Evolutionary conservation across 64 coral and sea anemone genomes (phyloP), one percentile per base, ranked within the genome.

Genomic region (Hydrozoanthus tunicans): DNA sequence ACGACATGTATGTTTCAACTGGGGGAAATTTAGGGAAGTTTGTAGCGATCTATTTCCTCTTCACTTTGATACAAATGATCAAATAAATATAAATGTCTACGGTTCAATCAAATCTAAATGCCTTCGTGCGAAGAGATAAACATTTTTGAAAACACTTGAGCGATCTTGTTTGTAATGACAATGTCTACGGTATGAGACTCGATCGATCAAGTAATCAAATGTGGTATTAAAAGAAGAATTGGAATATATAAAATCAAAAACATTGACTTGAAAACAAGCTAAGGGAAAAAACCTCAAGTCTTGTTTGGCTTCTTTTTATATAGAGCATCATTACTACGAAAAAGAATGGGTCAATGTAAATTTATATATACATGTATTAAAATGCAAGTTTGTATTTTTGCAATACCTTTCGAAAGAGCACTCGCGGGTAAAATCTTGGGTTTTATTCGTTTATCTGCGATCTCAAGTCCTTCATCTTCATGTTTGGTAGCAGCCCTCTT

Each of bases 341-440:
- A 3, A 66, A 66, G 17, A 66, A 15, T 66, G 6, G 4, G 17
- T 43, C 67, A 69, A 69, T 6, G 5, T 69, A 10, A 17, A 15
- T 7, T 4, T 68, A 15, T 68, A 68, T 5, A 73, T 9, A 20
- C 43, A 11, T 11, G 13, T 76, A 4, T 51, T 43, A 43, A 32
- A 26, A 15, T 66, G 12, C 64, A 73, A 73, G 15, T 20, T 6
- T 73, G 20, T 26, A 23, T 15, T 12, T 54, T 74, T 88, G 32
- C 32, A 43, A 43, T 43, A 88, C 84, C 84, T 88, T 88, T 88
- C 56, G 56, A 32, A 6, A 51, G 14, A 27, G 68, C 65, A 58
- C 56, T 7, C 52, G 60, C 60, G n/a, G 81, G 84, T 59, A 88
- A 51, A 88, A 88, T 74, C 23, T 56, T 70, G 3, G 68, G 67